These are phyloP conservation scores for Saccopteryx leptura DNA, from an alignment of 2,113 vertebrate genomes.

Conservation along the genomic window DNA sequence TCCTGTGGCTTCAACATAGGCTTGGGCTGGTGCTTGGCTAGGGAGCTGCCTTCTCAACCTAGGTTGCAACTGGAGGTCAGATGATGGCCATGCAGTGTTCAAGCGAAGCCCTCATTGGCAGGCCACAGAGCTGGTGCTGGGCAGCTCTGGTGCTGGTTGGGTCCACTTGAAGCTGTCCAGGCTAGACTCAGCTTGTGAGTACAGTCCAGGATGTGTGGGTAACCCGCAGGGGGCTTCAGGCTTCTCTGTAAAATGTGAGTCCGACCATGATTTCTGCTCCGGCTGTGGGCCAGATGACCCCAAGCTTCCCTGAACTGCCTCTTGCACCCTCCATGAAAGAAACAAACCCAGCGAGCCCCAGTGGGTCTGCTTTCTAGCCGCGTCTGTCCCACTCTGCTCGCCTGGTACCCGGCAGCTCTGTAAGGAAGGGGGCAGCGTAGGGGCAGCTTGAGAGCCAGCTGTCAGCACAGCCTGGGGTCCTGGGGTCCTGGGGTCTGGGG, in stretches of 20 bases:
- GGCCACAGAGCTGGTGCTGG: background rate
- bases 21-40: background rate
- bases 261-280: background rate
- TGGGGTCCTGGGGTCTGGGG: background rate
- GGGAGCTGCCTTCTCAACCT: background rate
- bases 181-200: background rate
- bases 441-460: background rate
- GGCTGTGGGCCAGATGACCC: background rate
- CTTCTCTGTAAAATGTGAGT: background rate
- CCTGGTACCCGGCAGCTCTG: fast-evolving
- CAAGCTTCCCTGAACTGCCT: background rate
- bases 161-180: fast-evolving
- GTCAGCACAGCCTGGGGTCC: fast-evolving
- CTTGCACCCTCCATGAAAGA: background rate
- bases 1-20: background rate
- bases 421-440: too few species aligned
- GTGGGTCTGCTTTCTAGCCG: background rate
- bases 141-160: background rate
- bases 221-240: background rate
- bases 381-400: fast-evolving
- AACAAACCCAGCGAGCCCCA: background rate
- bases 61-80: background rate
- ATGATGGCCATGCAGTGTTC: background rate
- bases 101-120: background rate
- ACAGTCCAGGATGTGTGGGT: too few species aligned